These are phyloP conservation scores for Meta bourneti DNA, from an alignment of 2,888 invertebrate genomes.

Conservation along the genomic window DNA sequence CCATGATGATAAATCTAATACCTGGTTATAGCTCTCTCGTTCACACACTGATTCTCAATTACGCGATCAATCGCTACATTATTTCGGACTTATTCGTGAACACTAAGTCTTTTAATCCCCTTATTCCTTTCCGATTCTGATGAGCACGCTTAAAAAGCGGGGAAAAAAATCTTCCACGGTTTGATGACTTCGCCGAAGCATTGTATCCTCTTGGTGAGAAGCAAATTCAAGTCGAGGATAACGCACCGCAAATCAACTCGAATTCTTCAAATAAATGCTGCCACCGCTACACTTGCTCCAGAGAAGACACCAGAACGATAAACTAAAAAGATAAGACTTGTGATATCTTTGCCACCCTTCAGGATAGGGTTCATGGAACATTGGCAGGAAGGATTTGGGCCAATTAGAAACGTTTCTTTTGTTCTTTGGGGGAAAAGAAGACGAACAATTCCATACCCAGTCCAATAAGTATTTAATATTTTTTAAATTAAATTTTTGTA, in stretches of 20 bases:
- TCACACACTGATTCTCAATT: background rate
- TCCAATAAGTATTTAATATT: background rate
- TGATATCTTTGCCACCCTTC: background rate
- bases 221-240: background rate
- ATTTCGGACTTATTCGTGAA: background rate
- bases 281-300: background rate
- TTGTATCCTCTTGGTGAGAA: constrained; percentile 12
- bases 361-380: constrained; percentile 58
- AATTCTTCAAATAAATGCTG: constrained; percentile 21
- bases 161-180: constrained; percentile 15
- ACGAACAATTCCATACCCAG: background rate
- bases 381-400: constrained; percentile 42
- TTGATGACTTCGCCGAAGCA: constrained; percentile 8
- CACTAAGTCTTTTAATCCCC: background rate
- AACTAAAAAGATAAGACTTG: constrained; percentile 12
- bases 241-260: background rate
- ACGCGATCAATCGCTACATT: too few relatives aligned
- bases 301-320: constrained; percentile 16
- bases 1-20: background rate
- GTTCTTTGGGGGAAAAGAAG: constrained; percentile 12
- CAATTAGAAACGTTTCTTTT: constrained; percentile 48
- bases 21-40: background rate
- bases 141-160: background rate
- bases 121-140: constrained; percentile 3
- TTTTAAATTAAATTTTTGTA: background rate